Evolutionary conservation across 2,113 vertebrate genomes (phyloP), one percentile per base, ranked within the genome.

Genomic region (Ciconia maguari): DNA sequence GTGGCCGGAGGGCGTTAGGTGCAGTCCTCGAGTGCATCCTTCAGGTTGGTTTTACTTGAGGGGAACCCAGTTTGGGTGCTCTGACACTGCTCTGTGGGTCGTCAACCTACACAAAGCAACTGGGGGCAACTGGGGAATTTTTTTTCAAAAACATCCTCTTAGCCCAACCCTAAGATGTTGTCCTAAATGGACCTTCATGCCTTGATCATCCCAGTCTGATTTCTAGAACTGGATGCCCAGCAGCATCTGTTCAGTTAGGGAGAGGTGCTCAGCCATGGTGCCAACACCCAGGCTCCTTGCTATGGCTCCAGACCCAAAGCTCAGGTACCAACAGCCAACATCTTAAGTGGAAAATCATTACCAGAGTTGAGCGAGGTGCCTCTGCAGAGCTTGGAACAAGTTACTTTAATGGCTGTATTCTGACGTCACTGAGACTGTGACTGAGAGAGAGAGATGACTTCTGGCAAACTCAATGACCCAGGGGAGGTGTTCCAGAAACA

Each of bases 201-300:
- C 11, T 11, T 58, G 7, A 18, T 32, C 83, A 7, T 21, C 7
- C 15, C 46, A 38, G 20, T 42, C 22, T 62, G 36, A 48, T 24
- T 62, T 91, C 64, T 55, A 62, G 48, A 70, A 32, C 16, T 20
- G 42, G 41, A 32, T 38, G 24, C 10, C 46, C 38, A 55, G 26
- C 13, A 60, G 20, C 0, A 0, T 27, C 27, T 3, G 3, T 58
- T 58, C 38, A 60, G 2, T 16, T 32, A 36, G 8, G 11, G 17
- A 83, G 36, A 62, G 14, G 6, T 36, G 9, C 29, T 83, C 15
- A 58, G 29, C 24, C 4, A 2, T 36, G 38, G 10, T 62, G 30
- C 9, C 46, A 61, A 11, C 8, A 77, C 3, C 16, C 44, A 49
- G 18, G 6, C 21, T 51, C 14, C 24, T 36, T 46, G 26, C 25